Conservation (phyloP, 2,113 vertebrate species). For the Misgurnus anguillicaudatus region DNA sequence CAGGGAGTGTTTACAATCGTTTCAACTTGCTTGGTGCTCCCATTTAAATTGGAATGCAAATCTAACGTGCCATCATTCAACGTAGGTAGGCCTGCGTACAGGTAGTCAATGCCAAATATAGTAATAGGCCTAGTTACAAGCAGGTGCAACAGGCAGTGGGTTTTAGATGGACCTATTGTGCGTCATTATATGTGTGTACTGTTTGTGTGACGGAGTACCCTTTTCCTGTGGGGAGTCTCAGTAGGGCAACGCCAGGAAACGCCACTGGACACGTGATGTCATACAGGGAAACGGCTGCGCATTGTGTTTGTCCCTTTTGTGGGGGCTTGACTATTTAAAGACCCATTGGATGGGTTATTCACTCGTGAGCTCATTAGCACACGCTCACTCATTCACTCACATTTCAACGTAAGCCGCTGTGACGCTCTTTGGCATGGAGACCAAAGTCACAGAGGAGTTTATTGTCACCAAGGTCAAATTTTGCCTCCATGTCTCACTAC, state of each 20-base stretch:
- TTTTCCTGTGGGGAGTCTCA: conserved; percentile 65
- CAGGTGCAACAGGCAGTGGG: background rate
- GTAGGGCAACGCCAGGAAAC: conserved; percentile 66
- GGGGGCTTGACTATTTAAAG: conserved; percentile 48
- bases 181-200: background rate
- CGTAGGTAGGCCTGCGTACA: background rate
- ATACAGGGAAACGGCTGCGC: conserved; percentile 66
- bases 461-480: conserved; percentile 8
- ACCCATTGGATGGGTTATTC: conserved; percentile 21
- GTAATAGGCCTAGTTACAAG: background rate
- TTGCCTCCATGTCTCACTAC: conserved; percentile 31
- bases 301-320: conserved; percentile 64
- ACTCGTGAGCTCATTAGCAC: background rate
- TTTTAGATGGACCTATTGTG: conserved; percentile 50
- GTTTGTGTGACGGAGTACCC: conserved; percentile 26
- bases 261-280: conserved; percentile 69
- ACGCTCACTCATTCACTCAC: conserved; percentile 34
- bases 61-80: background rate
- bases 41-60: conserved; percentile 26
- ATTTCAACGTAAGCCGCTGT: background rate
- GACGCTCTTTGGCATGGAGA: background rate
- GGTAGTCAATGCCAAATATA: background rate
- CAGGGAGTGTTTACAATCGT: conserved; percentile 1
- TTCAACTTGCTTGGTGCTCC: background rate
- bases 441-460: conserved; percentile 11